Evolutionary conservation across 2,797 vertebrate genomes (phyloP).

Genomic region (Hapalemur alaotrensis): DNA sequence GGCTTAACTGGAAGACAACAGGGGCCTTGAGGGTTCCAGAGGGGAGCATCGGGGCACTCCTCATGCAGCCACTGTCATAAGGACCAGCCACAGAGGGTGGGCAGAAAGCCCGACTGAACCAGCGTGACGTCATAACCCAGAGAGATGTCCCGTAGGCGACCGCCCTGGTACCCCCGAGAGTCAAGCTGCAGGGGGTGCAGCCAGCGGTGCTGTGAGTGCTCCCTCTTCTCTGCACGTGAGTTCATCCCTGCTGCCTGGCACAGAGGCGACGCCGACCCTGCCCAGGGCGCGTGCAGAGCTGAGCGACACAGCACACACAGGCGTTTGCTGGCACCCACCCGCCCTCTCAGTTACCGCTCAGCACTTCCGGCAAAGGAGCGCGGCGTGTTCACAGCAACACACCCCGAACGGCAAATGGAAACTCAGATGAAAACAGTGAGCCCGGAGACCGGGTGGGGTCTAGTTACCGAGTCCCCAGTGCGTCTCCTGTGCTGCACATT

Average conservation of each 20-base stretch:
- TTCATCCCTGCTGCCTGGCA: rapidly evolving
- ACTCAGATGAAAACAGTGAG: no score
- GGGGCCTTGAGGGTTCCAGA: neutral
- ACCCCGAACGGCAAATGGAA: rapidly evolving
- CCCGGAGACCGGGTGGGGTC: rapidly evolving
- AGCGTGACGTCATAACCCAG: rapidly evolving
- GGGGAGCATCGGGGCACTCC: neutral
- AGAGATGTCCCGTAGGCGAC: neutral
- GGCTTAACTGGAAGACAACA: neutral
- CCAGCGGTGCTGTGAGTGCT: neutral
- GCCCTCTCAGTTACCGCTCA: rapidly evolving
- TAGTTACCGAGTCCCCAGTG: rapidly evolving
- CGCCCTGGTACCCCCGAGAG: neutral
- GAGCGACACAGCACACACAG: rapidly evolving
- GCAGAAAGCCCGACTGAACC: neutral
- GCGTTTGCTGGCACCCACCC: rapidly evolving
- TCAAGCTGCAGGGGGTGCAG: neutral
- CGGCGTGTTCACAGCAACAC: no score
- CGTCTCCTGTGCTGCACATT: rapidly evolving
- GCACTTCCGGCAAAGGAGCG: neutral
- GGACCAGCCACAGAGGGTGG: neutral
- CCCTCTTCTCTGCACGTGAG: neutral
- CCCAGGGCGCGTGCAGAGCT: neutral
- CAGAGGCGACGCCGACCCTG: rapidly evolving
- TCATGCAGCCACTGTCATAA: neutral